Evolutionary conservation across 2,888 invertebrate genomes (phyloP).

Genomic region (Caenorhabditis auriculariae): DNA sequence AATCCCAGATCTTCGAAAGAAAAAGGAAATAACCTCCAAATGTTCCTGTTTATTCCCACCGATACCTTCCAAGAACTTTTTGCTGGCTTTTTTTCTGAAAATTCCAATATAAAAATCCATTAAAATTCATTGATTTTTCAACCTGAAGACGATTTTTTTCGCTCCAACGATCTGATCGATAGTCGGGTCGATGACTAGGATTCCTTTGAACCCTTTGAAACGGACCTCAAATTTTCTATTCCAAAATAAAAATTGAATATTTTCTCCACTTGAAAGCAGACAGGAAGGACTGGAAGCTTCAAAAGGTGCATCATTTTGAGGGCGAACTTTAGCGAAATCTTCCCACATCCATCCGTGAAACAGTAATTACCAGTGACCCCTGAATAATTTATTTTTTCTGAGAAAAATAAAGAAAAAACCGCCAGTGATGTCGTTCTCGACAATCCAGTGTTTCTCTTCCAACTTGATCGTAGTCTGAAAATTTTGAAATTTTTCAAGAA

Average conservation of each 20-base stretch:
- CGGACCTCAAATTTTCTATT: constrained; percentile 40
- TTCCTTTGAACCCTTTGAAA: constrained; percentile 62
- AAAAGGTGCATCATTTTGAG: constrained; percentile 20
- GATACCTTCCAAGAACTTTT: constrained; percentile 45
- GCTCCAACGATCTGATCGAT: constrained; percentile 28
- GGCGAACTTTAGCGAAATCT: constrained; percentile 16
- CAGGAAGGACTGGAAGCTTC: constrained; percentile 35
- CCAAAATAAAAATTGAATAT: constrained; percentile 1
- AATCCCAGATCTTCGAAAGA: too few relatives aligned
- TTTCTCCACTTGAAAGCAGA: constrained; percentile 44
- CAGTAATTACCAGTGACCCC: constrained; percentile 19
- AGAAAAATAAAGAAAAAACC: constrained; percentile 9
- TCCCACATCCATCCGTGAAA: constrained; percentile 58
- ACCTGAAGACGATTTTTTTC: constrained; percentile 32
- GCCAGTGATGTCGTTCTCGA: constrained; percentile 39
- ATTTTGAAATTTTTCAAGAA: neutral
- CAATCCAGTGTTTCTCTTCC: constrained; percentile 25
- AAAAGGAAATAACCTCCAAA: too few relatives aligned
- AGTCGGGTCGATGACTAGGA: constrained; percentile 53
- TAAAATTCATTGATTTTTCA: neutral
- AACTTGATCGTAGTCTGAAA: constrained; percentile 34
- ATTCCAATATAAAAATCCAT: neutral
- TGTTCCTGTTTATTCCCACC: constrained; percentile 19
- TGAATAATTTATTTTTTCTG: neutral
- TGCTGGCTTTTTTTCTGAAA: constrained; percentile 53